phyloP scores from a whole-genome alignment of 1,140 invertebrate species.

The Pantala flavescens region DNA sequence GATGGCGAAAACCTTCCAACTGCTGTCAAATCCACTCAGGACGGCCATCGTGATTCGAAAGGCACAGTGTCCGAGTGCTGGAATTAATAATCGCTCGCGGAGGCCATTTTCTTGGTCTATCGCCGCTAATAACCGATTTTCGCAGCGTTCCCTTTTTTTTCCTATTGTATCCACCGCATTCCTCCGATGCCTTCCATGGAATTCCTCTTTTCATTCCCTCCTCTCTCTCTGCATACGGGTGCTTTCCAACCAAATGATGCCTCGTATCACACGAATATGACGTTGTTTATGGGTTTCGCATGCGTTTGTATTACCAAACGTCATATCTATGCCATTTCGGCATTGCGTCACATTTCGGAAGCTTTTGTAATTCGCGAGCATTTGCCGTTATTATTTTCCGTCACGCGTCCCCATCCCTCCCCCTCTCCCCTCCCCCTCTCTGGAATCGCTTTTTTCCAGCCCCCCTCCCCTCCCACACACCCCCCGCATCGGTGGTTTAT shows the following conservation, averaged over 20 bases:
- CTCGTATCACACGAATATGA: neutral
- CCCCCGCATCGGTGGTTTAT: neutral
- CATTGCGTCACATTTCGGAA: conserved; percentile 4
- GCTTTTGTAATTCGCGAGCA: conserved; percentile 8
- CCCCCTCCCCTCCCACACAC: neutral
- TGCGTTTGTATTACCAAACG: conserved; percentile 5
- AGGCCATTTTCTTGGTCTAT: neutral
- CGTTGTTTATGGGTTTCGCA: conserved; percentile 5
- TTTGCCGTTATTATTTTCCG: conserved; percentile 6
- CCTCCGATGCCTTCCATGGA: neutral
- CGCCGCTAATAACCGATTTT: neutral
- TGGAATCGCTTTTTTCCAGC: neutral
- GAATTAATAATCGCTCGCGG: too few relatives aligned
- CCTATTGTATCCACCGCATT: neutral
- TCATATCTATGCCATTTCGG: conserved; percentile 1
- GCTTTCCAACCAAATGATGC: neutral
- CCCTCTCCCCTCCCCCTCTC: neutral
- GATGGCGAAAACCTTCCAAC: too few relatives aligned
- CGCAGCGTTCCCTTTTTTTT: neutral
- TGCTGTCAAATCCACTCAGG: too few relatives aligned
- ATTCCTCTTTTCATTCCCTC: neutral
- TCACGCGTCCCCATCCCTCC: neutral
- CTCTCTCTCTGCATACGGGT: neutral
- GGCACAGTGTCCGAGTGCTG: too few relatives aligned
- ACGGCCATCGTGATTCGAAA: too few relatives aligned